phyloP scores from a whole-genome alignment of 2,113 vertebrate species.

The Bufo bufo region DNA sequence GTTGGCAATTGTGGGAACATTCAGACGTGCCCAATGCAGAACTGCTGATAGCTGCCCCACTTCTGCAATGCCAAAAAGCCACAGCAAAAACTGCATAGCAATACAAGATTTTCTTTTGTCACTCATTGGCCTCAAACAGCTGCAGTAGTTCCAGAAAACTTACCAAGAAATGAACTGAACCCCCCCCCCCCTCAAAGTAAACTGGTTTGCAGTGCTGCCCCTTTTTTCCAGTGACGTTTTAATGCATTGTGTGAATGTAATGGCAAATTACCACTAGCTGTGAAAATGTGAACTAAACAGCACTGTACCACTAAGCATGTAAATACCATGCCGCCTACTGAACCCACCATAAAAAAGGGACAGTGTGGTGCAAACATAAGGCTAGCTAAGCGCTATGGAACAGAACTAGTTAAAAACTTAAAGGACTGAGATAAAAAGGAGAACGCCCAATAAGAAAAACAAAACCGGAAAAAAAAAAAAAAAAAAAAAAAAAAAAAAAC shows the following conservation, averaged over 20 bases:
- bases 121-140: not conserved
- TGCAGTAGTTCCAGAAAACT: not conserved
- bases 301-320: not conserved
- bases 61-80: not conserved
- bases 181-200: not conserved
- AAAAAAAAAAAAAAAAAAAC: too few relatives aligned
- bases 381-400: not conserved
- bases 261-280: too few relatives aligned
- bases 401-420: not conserved
- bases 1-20: not conserved
- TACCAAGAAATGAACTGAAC: too few relatives aligned
- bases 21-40: not conserved
- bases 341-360: not conserved
- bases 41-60: too few relatives aligned
- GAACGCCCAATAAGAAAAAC: too few relatives aligned
- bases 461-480: not conserved
- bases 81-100: not conserved
- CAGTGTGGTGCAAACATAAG: not conserved
- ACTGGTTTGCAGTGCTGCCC: not conserved
- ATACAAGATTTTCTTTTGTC: not conserved
- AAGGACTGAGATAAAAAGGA: too few relatives aligned
- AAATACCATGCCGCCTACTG: not conserved
- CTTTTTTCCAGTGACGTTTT: too few relatives aligned
- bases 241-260: not conserved
- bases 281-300: not conserved